Base-by-base conservation (phyloP, 1,140 invertebrate genomes). In the Harpegnathos saltator region DNA sequence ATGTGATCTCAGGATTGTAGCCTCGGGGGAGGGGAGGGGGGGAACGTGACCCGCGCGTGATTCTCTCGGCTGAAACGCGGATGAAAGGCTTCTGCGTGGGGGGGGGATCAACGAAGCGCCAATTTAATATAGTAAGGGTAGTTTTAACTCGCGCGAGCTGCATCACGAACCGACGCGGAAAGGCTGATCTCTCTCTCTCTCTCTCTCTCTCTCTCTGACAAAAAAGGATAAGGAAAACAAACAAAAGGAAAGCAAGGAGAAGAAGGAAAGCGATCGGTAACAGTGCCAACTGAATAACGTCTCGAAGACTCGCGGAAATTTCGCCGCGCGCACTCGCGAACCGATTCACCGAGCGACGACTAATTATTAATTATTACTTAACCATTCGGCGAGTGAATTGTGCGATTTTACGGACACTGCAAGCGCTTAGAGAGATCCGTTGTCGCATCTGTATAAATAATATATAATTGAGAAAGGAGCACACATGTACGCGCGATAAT, bases 21-120 rank as follows among this genome's bases (percentile, higher is more conserved):
- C 48, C 50, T 68, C 19, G 29, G 54, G 33, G n/a, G n/a, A n/a
- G n/a, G n/a, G n/a, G n/a, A n/a, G n/a, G 17, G n/a, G 54, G 33
- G 15, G 17, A 78, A 44, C 19, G 29, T n/a, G 4, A 29, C 5
- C 22, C 33, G 38, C 29, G 52, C 54, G 54, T 24, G 58, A 69
- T 69, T 80, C n/a, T 80, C n/a, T 71, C 52, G 52, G 24, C 24
- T 44, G 11, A 22, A 65, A 65, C 38, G 24, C n/a, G 15, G 17
- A n/a, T n/a, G n/a, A 12, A 38, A 29, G 29, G 63, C n/a, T 71
- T 58, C 17, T 56, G 7, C 15, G 24, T 26, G 38, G n/a, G n/a
- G n/a, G n/a, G n/a, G n/a, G n/a, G 24, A 69, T 80, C 50, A 77
- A 77, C 26, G 62, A 66, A 77, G 66, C 61, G 59, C 73, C 73